phyloP scores from a whole-genome alignment of 1,140 invertebrate species.

The Archegozetes longisetosus region DNA sequence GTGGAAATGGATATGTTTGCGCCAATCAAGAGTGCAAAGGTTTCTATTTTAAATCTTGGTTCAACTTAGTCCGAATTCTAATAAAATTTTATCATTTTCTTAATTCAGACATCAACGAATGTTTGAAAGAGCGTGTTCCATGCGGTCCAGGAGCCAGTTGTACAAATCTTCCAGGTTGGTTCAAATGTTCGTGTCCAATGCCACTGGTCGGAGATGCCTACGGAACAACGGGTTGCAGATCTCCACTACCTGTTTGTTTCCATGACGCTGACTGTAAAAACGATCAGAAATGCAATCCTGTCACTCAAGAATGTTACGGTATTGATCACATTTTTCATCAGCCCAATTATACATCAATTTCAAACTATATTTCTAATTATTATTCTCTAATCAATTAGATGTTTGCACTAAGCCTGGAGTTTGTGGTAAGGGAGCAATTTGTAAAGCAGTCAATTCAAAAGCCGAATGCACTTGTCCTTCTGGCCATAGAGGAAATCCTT shows the following conservation, averaged over 20 bases:
- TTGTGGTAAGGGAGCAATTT: conserved; percentile 55
- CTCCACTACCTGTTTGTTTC: conserved; percentile 42
- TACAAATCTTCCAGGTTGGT: conserved; percentile 67
- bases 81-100: conserved; percentile 10
- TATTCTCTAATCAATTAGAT: conserved; percentile 17
- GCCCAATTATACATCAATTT: conserved; percentile 1
- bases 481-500: conserved; percentile 57
- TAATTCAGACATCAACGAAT: conserved; percentile 24
- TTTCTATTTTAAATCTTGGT: too few species aligned
- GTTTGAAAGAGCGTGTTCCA: conserved; percentile 25
- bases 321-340: background rate
- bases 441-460: conserved; percentile 50
- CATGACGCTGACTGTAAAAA: conserved; percentile 77
- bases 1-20: conserved; percentile 29
- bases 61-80: too few species aligned
- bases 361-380: conserved; percentile 4
- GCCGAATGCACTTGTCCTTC: conserved; percentile 63
- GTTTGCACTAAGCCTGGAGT: conserved; percentile 40
- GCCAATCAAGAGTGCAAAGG: conserved; percentile 28
- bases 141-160: conserved; percentile 68
- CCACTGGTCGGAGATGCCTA: conserved; percentile 64
- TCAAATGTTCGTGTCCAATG: conserved; percentile 69
- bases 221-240: conserved; percentile 23
- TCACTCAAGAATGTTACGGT: conserved; percentile 53
- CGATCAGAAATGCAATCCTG: conserved; percentile 62